These are phyloP conservation scores for Ctena decussata DNA, from an alignment of 2,888 invertebrate species.

Conservation along the genomic window DNA sequence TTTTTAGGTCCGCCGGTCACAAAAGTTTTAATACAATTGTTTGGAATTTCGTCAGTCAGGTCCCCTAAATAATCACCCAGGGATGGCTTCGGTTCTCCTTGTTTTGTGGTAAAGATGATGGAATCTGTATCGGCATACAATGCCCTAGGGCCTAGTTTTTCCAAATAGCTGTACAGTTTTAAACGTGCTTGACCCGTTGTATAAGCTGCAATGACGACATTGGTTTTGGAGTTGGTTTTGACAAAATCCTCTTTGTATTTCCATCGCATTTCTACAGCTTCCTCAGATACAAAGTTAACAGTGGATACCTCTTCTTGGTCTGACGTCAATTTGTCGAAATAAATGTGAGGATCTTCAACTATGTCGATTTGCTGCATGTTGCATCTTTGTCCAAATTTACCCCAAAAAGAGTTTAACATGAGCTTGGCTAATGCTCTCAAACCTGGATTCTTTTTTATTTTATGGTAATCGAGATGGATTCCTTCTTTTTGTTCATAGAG, in stretches of 20 bases:
- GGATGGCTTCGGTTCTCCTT: slow-evolving; percentile 57
- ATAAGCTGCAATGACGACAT: slow-evolving; percentile 25
- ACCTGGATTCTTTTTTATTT: slow-evolving; percentile 48
- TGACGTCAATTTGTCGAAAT: slow-evolving; percentile 45
- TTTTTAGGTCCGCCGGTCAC: slow-evolving; percentile 69
- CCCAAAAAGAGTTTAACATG: slow-evolving; percentile 50
- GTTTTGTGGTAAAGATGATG: slow-evolving; percentile 34
- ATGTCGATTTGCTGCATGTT: slow-evolving; percentile 34
- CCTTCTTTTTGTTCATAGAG: slow-evolving; percentile 57
- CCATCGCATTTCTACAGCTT: slow-evolving; percentile 45
- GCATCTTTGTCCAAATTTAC: slow-evolving; percentile 55
- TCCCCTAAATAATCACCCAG: slow-evolving; percentile 82
- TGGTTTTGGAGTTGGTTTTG: slow-evolving; percentile 41
- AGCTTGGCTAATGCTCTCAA: slow-evolving; percentile 48
- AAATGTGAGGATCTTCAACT: slow-evolving; percentile 22
- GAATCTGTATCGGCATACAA: slow-evolving; percentile 56
- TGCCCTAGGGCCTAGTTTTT: not conserved
- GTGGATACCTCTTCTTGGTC: slow-evolving; percentile 47
- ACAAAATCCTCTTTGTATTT: slow-evolving; percentile 40
- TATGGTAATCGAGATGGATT: slow-evolving; percentile 40
- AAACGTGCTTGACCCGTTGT: slow-evolving; percentile 58
- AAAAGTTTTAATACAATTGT: slow-evolving; percentile 66
- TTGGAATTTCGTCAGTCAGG: slow-evolving; percentile 83
- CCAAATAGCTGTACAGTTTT: slow-evolving; percentile 54
- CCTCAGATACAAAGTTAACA: slow-evolving; percentile 47